Percentiles rank a stretch among this genome's conserved stretches.
Conservation (phyloP, 2,113 vertebrate species). For the Paraplagusia blochii region DNA sequence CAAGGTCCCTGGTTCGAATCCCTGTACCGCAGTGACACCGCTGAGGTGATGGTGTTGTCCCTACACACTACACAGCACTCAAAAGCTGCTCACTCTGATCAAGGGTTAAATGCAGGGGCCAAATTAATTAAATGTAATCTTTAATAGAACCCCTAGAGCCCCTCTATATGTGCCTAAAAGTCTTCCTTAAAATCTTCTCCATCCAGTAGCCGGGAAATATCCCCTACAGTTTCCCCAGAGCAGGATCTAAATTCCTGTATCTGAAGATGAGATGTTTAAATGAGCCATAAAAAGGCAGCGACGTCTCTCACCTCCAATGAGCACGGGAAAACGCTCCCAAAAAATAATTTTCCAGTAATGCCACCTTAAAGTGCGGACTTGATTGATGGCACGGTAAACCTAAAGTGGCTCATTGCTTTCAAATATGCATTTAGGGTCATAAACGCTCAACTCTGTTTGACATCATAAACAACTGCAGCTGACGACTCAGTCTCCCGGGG, state of each 20-base stretch:
- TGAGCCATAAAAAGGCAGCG: constrained; percentile 42
- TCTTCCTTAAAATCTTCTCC: constrained; percentile 29
- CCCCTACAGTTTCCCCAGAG: background rate
- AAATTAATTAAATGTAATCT: too few species aligned
- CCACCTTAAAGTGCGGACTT: constrained; percentile 20
- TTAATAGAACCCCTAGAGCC: too few species aligned
- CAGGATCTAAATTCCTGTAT: constrained; percentile 27
- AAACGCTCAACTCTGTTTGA: constrained; percentile 17
- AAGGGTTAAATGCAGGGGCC: too few species aligned
- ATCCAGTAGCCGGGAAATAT: constrained; percentile 32
- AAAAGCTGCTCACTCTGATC: too few species aligned
- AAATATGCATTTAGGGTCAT: constrained; percentile 19
- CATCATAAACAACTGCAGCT: constrained; percentile 21
- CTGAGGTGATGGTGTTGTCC: too few species aligned
- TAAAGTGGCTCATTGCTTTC: constrained; percentile 18
- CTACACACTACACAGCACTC: too few species aligned
- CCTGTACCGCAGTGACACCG: too few species aligned
- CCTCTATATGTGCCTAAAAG: too few species aligned
- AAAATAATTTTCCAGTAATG: constrained; percentile 17
- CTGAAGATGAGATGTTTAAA: constrained; percentile 44
- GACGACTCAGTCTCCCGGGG: constrained; percentile 4
- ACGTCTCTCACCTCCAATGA: constrained; percentile 37
- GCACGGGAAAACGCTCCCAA: constrained; percentile 32
- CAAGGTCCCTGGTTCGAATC: too few species aligned
- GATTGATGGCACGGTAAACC: constrained; percentile 28